Conservation (phyloP, 2,113 vertebrate species). For the Elachura formosa region DNA sequence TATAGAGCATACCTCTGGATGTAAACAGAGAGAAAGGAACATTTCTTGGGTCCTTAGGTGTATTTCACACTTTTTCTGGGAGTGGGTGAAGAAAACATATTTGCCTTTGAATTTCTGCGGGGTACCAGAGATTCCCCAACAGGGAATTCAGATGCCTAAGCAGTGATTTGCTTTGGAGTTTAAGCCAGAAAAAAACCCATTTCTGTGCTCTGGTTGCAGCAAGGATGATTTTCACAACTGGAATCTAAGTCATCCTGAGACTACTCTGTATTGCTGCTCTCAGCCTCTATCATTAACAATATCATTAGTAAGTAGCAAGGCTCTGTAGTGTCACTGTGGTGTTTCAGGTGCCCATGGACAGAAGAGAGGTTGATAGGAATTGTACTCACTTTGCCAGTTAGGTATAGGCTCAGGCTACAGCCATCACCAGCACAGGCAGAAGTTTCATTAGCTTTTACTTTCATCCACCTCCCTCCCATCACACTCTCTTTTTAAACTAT, state of each 20-base stretch:
- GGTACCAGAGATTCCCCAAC: neutral
- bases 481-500: neutral
- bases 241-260: neutral
- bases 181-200: neutral
- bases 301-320: neutral
- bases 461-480: neutral
- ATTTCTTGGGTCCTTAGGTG: neutral
- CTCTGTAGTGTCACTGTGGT: neutral
- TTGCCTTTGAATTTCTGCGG: neutral
- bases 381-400: neutral
- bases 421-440: neutral
- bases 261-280: neutral
- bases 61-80: neutral
- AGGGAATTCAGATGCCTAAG: neutral
- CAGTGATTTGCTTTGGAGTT: neutral
- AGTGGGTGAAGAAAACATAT: neutral
- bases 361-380: neutral
- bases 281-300: neutral
- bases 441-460: neutral
- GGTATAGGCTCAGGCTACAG: neutral
- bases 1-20: neutral
- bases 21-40: neutral
- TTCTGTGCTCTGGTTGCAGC: neutral
- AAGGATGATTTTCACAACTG: neutral
- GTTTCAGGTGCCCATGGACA: neutral